Evolutionary conservation across 1,140 invertebrate genomes (phyloP).

Genomic region (Tetranychus cinnabarinus): DNA sequence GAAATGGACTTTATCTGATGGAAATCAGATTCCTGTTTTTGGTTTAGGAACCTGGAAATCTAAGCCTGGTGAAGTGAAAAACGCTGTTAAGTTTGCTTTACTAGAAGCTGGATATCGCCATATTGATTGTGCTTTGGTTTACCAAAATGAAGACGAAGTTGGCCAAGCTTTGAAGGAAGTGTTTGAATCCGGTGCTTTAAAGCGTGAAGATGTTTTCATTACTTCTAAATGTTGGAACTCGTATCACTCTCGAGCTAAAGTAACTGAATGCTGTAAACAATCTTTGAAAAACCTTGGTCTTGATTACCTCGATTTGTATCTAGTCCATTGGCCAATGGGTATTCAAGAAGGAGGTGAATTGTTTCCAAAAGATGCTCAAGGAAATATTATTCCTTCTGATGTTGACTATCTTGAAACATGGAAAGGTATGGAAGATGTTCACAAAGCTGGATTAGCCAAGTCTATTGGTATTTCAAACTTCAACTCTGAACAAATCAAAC

Average conservation of each 20-base stretch:
- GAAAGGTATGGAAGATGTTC: slow-evolving; percentile 8
- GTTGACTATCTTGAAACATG: slow-evolving; percentile 16
- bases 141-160: neutral
- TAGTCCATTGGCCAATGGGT: slow-evolving; percentile 10
- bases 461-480: slow-evolving; percentile 77
- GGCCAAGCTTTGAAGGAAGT: neutral
- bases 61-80: slow-evolving; percentile 38
- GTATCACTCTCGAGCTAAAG: slow-evolving; percentile 31
- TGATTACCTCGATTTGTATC: slow-evolving; percentile 19
- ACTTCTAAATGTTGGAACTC: slow-evolving; percentile 36
- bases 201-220: slow-evolving; percentile 58
- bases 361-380: neutral
- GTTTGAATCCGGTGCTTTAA: slow-evolving; percentile 21
- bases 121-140: neutral
- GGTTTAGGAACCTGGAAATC: slow-evolving; percentile 37
- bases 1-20: too few relatives aligned
- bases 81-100: slow-evolving; percentile 34
- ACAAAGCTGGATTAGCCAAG: slow-evolving; percentile 35
- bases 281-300: slow-evolving; percentile 29
- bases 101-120: neutral
- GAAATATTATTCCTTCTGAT: slow-evolving; percentile 2
- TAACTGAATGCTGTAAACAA: slow-evolving; percentile 32
- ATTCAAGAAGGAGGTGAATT: slow-evolving; percentile 7
- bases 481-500: slow-evolving; percentile 47
- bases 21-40: slow-evolving; percentile 15